Evolutionary conservation across 2,888 invertebrate genomes (phyloP).

Genomic region (Gortyna flavago): DNA sequence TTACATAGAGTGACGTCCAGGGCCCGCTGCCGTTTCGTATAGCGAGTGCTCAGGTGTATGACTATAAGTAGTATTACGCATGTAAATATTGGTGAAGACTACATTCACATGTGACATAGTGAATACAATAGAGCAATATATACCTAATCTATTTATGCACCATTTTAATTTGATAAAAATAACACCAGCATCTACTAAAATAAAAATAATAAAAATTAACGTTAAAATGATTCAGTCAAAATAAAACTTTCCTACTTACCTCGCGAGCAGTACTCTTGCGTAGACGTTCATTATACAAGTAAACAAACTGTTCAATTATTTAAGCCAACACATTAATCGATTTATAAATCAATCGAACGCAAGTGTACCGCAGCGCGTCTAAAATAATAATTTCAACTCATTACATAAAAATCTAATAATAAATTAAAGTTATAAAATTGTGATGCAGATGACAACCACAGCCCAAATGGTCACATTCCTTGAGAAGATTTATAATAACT

Average conservation of each 20-base stretch:
- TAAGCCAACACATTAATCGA: constrained; percentile 5
- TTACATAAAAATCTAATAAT: constrained; percentile 61
- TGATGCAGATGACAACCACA: constrained; percentile 85
- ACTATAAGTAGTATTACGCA: constrained; percentile 28
- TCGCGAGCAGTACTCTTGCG: constrained; percentile 38
- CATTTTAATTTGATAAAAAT: constrained; percentile 74
- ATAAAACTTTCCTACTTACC: constrained; percentile 57
- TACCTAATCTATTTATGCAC: constrained; percentile 81
- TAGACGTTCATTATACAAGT: constrained; percentile 22
- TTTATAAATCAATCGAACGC: constrained; percentile 40
- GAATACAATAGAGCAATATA: constrained; percentile 67
- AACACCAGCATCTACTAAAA: constrained; percentile 67
- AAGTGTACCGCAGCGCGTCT: constrained; percentile 44
- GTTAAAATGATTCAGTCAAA: constrained; percentile 64
- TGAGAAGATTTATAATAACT: constrained; percentile 62
- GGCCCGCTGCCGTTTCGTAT: constrained; percentile 4
- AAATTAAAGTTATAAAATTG: constrained; percentile 74
- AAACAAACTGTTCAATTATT: constrained; percentile 5
- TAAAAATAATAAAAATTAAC: constrained; percentile 42
- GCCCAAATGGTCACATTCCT: constrained; percentile 71
- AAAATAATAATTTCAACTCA: constrained; percentile 61
- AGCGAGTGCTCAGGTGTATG: constrained; percentile 17
- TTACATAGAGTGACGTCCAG: not conserved
- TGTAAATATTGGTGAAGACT: constrained; percentile 50
- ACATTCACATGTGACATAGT: constrained; percentile 58